Evolutionary conservation across 1,140 invertebrate species (phyloP).

Genomic region (Drosophila orosa): DNA sequence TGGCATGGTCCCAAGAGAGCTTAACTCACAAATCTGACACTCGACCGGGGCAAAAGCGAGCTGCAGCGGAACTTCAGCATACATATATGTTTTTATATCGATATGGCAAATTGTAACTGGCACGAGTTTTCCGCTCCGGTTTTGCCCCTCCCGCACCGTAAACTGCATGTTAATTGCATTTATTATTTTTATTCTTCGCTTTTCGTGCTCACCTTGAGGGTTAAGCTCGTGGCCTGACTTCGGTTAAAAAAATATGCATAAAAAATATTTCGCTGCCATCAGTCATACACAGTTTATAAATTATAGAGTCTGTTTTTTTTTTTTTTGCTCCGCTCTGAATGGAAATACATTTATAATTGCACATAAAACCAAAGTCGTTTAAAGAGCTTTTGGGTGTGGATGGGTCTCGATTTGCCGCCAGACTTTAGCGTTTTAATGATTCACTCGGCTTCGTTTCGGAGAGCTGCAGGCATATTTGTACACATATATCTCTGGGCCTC

Average conservation of each 20-base stretch:
- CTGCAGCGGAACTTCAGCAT: slow-evolving; percentile 9
- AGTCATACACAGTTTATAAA: slow-evolving; percentile 42
- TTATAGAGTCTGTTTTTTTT: slow-evolving; percentile 26
- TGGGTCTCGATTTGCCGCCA: slow-evolving; percentile 39
- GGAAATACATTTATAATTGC: slow-evolving; percentile 64
- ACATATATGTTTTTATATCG: slow-evolving; percentile 4
- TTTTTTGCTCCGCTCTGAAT: slow-evolving; percentile 32
- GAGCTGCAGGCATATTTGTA: slow-evolving; percentile 5
- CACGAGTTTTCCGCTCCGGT: slow-evolving; percentile 24
- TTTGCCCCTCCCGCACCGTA: slow-evolving; percentile 20
- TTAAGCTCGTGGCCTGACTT: slow-evolving; percentile 24
- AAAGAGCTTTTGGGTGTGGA: slow-evolving; percentile 19
- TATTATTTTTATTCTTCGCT: slow-evolving; percentile 57
- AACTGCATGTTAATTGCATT: slow-evolving; percentile 76
- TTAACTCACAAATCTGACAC: slow-evolving; percentile 74
- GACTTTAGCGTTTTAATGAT: slow-evolving; percentile 49
- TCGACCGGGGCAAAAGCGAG: slow-evolving; percentile 10
- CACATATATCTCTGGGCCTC: not conserved
- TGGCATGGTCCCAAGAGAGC: slow-evolving; percentile 38
- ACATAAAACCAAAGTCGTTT: slow-evolving; percentile 51
- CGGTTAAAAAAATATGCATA: slow-evolving; percentile 28
- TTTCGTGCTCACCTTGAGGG: slow-evolving; percentile 56
- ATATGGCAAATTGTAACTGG: slow-evolving; percentile 61
- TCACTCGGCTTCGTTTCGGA: slow-evolving; percentile 11
- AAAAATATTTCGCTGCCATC: slow-evolving; percentile 37